Evolutionary conservation across 2,113 vertebrate species (phyloP).

Genomic region (Phalacrocorax aristotelis): DNA sequence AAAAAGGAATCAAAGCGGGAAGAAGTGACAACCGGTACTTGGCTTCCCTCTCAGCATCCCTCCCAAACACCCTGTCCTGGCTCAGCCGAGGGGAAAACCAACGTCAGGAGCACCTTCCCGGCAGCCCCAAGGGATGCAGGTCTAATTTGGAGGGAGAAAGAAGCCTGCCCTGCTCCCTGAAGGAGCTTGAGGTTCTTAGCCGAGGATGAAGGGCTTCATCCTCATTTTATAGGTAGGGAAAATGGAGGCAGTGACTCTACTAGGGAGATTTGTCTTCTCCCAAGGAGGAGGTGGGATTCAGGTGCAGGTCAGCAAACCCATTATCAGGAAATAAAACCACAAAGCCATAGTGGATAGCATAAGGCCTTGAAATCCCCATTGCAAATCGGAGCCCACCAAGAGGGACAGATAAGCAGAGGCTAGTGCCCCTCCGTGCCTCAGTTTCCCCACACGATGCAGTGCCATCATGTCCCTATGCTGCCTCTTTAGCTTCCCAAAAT

Average conservation of each 20-base stretch:
- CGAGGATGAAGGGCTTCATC: neutral
- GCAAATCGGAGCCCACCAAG: neutral
- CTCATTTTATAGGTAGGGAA: neutral
- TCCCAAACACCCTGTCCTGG: neutral
- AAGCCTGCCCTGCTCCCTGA: neutral
- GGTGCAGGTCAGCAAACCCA: neutral
- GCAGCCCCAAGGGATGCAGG: neutral
- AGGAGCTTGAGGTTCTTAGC: neutral
- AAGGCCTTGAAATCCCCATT: neutral
- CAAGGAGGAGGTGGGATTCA: neutral
- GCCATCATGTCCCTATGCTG: accelerated
- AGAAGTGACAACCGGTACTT: neutral
- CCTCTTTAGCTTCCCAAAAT: neutral
- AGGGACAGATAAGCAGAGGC: too few relatives aligned
- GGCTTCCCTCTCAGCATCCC: neutral
- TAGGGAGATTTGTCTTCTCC: neutral
- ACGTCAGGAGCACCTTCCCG: neutral
- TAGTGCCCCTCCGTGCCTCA: neutral
- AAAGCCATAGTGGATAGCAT: neutral
- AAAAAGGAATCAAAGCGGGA: neutral
- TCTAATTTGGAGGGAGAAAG: neutral
- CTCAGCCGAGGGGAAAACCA: neutral
- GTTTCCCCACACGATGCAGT: neutral
- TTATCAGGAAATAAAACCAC: neutral
- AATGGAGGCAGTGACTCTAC: neutral